phyloP scores from a whole-genome alignment of 2,888 invertebrate species.

The Melanostoma scalare region DNA sequence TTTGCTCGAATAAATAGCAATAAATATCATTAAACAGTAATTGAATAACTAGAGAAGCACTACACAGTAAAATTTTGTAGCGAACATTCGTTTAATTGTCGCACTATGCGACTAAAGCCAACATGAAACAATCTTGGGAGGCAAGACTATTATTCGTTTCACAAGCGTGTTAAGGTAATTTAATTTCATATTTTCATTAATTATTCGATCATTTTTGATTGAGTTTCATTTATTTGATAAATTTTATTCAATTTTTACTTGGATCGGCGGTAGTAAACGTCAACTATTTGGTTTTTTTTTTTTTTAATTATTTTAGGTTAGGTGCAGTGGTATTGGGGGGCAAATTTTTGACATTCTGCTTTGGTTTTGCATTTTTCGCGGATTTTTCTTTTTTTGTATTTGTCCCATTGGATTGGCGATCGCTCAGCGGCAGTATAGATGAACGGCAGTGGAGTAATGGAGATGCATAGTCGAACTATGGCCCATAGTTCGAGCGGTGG shows the following conservation, averaged over 20 bases:
- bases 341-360: conserved; percentile 63
- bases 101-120: conserved; percentile 52
- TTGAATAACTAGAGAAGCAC: conserved; percentile 18
- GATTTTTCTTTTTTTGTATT: conserved; percentile 44
- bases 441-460: conserved; percentile 66
- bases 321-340: conserved; percentile 58
- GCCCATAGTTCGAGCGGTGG: conserved; percentile 50
- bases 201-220: conserved; percentile 25
- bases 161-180: conserved; percentile 67
- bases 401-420: conserved; percentile 2
- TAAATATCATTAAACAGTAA: conserved; percentile 23
- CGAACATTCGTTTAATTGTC: conserved; percentile 29
- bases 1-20: conserved; percentile 27
- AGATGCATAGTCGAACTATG: conserved; percentile 52
- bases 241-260: conserved; percentile 22
- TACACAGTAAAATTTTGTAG: conserved; percentile 31
- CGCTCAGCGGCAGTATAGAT: conserved; percentile 23
- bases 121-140: conserved; percentile 59
- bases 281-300: conserved; percentile 40
- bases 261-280: conserved; percentile 41
- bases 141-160: conserved; percentile 48
- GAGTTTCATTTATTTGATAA: conserved; percentile 6
- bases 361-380: conserved; percentile 55
- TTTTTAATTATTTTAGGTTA: conserved; percentile 63
- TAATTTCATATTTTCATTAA: conserved; percentile 14